A percentile compares a stretch with the other conserved stretches of the same genome.
Conservation (phyloP, 1,140 invertebrate genomes). For the Teleogryllus occipitalis region DNA sequence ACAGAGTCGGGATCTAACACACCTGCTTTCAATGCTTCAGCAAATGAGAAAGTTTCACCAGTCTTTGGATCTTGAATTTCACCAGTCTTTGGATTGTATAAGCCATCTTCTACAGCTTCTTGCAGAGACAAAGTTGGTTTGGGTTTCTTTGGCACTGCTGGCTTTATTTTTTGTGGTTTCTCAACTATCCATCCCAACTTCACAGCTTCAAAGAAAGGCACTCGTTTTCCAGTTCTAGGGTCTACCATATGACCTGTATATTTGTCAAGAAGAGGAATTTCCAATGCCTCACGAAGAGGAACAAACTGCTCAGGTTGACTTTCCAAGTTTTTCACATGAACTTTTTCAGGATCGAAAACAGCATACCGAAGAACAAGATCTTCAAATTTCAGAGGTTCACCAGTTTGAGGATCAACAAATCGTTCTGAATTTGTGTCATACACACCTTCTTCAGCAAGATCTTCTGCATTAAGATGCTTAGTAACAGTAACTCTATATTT, state of each 20-base stretch:
- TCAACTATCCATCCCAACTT: slow-evolving; percentile 58
- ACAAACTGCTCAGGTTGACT: slow-evolving; percentile 57
- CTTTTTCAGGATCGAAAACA: slow-evolving; percentile 62
- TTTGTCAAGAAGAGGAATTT: slow-evolving; percentile 63
- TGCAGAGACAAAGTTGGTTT: slow-evolving; percentile 41
- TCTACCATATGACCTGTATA: slow-evolving; percentile 73
- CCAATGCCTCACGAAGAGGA: slow-evolving; percentile 63
- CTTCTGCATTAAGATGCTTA: slow-evolving; percentile 52
- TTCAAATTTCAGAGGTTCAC: slow-evolving; percentile 63
- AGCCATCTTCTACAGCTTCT: slow-evolving; percentile 54
- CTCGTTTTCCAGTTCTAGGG: slow-evolving; percentile 65
- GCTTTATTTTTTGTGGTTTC: slow-evolving; percentile 41
- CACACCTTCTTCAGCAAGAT: slow-evolving; percentile 58
- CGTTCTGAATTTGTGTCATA: slow-evolving; percentile 63
- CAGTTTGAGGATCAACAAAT: slow-evolving; percentile 71
- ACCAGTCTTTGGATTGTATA: slow-evolving; percentile 53
- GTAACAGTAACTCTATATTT: slow-evolving; percentile 32
- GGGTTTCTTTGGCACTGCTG: slow-evolving; percentile 26
- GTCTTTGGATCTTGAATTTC: slow-evolving; percentile 54
- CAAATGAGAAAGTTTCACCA: slow-evolving; percentile 43
- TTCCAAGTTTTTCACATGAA: slow-evolving; percentile 69
- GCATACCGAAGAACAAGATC: slow-evolving; percentile 65
- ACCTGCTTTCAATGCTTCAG: slow-evolving; percentile 60
- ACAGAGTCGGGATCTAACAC: slow-evolving; percentile 67
- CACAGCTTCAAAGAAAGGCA: slow-evolving; percentile 78